Evolutionary conservation across 2,113 vertebrate species (phyloP).

Genomic region (Macquaria ambigua): DNA sequence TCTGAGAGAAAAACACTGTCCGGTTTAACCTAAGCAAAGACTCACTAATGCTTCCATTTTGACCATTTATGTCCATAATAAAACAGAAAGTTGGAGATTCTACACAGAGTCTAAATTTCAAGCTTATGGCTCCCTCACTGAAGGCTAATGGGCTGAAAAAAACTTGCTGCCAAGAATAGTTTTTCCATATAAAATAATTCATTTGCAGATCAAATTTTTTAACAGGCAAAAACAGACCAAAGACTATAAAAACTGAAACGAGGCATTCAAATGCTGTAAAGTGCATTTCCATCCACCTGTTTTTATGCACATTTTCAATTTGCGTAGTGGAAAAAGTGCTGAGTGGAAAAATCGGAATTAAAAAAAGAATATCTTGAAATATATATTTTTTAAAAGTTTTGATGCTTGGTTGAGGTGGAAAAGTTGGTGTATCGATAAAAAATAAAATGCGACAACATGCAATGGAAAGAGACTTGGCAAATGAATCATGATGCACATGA

Average conservation of each 20-base stretch:
- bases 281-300: not conserved
- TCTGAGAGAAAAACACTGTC: constrained; percentile 46
- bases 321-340: too few species aligned
- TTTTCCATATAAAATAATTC: constrained; percentile 23
- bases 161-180: not conserved
- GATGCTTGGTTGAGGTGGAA: not conserved
- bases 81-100: constrained; percentile 31
- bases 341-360: not conserved
- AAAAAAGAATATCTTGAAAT: too few species aligned
- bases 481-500: not conserved
- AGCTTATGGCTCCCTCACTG: not conserved
- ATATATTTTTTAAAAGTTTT: not conserved
- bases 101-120: constrained; percentile 2
- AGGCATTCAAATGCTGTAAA: not conserved
- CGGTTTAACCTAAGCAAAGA: not conserved
- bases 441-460: not conserved
- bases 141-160: constrained; percentile 16
- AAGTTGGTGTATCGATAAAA: not conserved
- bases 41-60: constrained; percentile 24
- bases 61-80: constrained; percentile 46
- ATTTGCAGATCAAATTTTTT: constrained; percentile 4
- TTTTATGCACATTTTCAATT: not conserved
- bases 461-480: not conserved
- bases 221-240: not conserved
- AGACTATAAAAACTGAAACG: not conserved